Evolutionary conservation across 2,888 invertebrate species (phyloP), one percentile per base, ranked within the genome.

Genomic region (Lepas anatifera): DNA sequence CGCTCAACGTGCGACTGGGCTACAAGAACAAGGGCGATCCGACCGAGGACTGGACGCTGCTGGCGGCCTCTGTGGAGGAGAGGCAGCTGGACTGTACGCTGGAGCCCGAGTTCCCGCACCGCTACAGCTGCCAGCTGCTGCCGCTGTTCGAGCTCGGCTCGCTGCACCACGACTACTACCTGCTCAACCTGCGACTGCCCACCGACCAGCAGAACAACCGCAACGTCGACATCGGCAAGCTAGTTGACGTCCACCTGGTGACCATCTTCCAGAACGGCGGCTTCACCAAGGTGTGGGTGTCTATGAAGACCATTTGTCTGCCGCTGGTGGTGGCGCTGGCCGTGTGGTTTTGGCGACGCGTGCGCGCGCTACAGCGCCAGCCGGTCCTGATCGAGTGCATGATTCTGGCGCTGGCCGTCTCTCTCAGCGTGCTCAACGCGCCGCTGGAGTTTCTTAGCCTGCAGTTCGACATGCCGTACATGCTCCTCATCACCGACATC

Each of bases 201-300:
- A 27, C 48, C 69, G 86, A 89, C 76, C 83, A 85, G 7, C 84
- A 81, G 8, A 82, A 83, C 68, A 84, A 85, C 39, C 86, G 89
- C 78, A 95, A 95, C 78, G 82, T 86, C 39, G 86, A 88, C 69
- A 85, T 95, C 72, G 94, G 94, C 0, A 87, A 88, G 75, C 84
- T 95, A 75, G 85, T 86, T 74, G 93, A 93, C 77, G 81, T 95
- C 75, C 88, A 83, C 41, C 79, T 94, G 67, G 89, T 89, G 67
- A 89, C 88, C 2, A 99, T 99, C 74, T 91, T 96, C 80, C 99
- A 98, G 83, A 99, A 98, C 81, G 99, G 99, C 66, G 99, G 99
- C 0, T 99, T 99, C 79, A 99, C 97, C 0, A 90, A 91, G 81
- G 91, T 99, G 11, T 99, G 98, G 97, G 83, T 98, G 52, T 87